These are phyloP conservation scores for Varecia variegata DNA, from an alignment of 2,797 vertebrate species.

Conservation along the genomic window DNA sequence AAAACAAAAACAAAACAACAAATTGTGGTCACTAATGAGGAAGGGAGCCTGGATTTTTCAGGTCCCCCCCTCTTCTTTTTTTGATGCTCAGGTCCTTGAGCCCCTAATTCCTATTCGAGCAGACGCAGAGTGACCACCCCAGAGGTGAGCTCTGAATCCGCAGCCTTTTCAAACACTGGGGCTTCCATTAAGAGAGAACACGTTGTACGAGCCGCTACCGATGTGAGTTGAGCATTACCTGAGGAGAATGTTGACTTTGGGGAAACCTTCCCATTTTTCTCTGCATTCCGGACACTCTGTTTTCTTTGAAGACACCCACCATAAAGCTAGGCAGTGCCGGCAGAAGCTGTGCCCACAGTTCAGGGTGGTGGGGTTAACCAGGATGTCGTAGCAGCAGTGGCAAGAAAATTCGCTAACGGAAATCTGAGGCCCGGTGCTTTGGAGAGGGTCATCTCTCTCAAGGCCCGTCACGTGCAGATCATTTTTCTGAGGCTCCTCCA, in stretches of 20 bases:
- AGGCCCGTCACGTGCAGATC: background rate
- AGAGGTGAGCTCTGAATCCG: background rate
- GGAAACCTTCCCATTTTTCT: slow-evolving; percentile 95
- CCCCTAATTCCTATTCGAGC: background rate
- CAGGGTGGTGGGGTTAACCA: slow-evolving; percentile 95
- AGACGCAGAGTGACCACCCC: background rate
- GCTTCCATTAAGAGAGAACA: background rate
- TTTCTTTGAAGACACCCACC: slow-evolving; percentile 93
- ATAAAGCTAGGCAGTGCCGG: slow-evolving; percentile 94
- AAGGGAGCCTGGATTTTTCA: background rate
- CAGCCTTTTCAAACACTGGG: background rate
- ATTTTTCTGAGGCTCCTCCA: slow-evolving; percentile 81
- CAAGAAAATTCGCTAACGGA: slow-evolving; percentile 93
- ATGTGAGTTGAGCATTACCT: slow-evolving; percentile 84
- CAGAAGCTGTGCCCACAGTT: slow-evolving; percentile 98
- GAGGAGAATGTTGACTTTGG: slow-evolving; percentile 95
- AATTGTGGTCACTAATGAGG: background rate
- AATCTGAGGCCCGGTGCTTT: slow-evolving; percentile 73
- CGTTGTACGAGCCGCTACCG: background rate
- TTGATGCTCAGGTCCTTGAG: background rate
- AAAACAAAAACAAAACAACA: background rate
- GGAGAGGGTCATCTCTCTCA: fast-evolving
- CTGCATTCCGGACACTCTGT: slow-evolving; percentile 95
- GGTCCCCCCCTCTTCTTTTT: no score
- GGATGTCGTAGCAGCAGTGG: slow-evolving; percentile 95